A percentile compares a stretch with the other conserved stretches of the same genome.
Evolutionary conservation across 2,113 vertebrate genomes (phyloP).

Genomic region (Neotragus pygmaeus): DNA sequence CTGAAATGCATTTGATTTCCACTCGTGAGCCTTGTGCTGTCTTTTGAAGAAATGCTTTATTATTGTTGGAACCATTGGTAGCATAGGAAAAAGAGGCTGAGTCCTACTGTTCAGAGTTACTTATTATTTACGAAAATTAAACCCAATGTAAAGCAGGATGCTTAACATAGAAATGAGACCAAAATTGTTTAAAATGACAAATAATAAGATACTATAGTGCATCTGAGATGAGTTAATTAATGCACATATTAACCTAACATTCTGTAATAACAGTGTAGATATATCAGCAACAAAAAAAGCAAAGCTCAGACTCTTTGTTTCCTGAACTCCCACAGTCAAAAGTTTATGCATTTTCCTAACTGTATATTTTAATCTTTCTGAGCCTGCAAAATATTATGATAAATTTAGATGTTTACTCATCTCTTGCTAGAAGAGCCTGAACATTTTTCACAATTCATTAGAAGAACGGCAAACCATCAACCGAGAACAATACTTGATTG

Average conservation of each 20-base stretch:
- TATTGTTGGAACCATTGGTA: neutral
- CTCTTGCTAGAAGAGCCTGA: neutral
- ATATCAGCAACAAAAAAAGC: neutral
- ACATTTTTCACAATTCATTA: neutral
- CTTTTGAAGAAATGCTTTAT: neutral
- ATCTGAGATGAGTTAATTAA: neutral
- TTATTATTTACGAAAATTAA: neutral
- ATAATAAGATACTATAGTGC: neutral
- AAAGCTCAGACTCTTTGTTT: neutral
- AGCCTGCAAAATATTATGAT: neutral
- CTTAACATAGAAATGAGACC: neutral
- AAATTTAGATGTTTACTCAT: neutral
- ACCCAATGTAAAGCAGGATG: neutral
- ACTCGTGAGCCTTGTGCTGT: neutral
- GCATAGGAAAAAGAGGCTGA: neutral
- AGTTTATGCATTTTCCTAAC: neutral
- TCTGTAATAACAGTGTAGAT: neutral
- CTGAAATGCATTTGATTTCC: neutral
- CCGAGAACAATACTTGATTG: conserved; percentile 19
- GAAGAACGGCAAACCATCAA: neutral
- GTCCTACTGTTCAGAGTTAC: neutral
- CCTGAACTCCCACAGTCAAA: neutral
- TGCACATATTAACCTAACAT: accelerated
- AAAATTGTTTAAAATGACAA: neutral
- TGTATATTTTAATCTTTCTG: neutral